Base-by-base conservation (phyloP, 92 coral and sea anemone genomes). In the Siderastrea radians region DNA sequence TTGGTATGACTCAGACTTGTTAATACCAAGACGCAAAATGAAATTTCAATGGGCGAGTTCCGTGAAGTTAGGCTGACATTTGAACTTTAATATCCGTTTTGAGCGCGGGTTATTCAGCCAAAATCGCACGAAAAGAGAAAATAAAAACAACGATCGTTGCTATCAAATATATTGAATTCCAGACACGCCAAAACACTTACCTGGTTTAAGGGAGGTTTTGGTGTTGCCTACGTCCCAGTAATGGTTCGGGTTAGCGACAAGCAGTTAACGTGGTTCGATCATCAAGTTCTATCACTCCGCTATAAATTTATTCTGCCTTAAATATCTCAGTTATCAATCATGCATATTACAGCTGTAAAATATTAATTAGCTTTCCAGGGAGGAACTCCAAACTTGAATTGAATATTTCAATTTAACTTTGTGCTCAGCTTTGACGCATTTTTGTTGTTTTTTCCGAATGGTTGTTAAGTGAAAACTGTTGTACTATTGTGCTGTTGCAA, bases 251-350 rank as follows among this genome's bases (percentile, higher is more conserved):
- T 53, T 53, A 53, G 57, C 11, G 50, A 11, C 51, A 13, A 68
- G 6, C 73, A 7, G 15, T 13, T n/a, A 9, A 68, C 10, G 53
- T 9, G 45, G 45, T 5, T 68, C 73, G 55, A 71, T 44, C 48
- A 19, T 77, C 52, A 77, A 77, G 38, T 3, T 60, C 70, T 59
- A 74, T 84, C 71, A 48, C 12, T 64, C 80, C 80, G 81, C 59
- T 63, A 84, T 74, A 73, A 73, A 73, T 73, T 84, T 84, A 73
- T 61, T 71, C 87, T 45, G 71, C 13, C 14, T 59, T 26, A 44
- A 63, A 26, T 74, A 44, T 5, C 80, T 11, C 5, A 3, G 78
- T 53, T 74, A 84, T 84, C 80, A 84, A 84, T 84, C 73, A 74
- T 63, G 73, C 62, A 49, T 38, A 63, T 7, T 7, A 6, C 58